Base-by-base conservation (phyloP, 1,140 invertebrate species). In the Cotesia typhae region DNA sequence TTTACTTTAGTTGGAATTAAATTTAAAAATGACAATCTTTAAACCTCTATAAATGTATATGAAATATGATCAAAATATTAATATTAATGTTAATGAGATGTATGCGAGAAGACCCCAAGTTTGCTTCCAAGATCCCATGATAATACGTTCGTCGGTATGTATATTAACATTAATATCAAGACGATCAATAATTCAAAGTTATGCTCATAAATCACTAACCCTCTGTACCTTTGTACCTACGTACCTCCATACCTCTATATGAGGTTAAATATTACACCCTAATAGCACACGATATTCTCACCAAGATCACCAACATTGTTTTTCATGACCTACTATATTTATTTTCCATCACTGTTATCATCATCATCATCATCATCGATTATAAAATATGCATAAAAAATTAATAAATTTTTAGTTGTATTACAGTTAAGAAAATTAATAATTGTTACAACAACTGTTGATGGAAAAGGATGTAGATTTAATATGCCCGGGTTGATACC, bases 141-240 rank as follows among this genome's bases (percentile, higher is more conserved):
- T 55, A 55, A 37, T 55, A 55, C 14, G 6, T 47, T 10, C 10
- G 12, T 38, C 20, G 20, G 10, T 66, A 10, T 14, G 6, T 52
- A 37, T 51, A 53, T 67, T 53, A 67, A 53, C 65, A 10, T 67
- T 67, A 67, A 67, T 67, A 53, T 53, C 20, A 28, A 67, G 28
- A 55, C 65, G 65, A 67, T 67, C 47, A 41, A 67, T 67, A 67
- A 67, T 67, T 67, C 51, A 67, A 55, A 38, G 28, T n/a, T 67
- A n/a, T 6, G 47, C 17, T 67, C 51, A 67, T 67, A 67, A 53
- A 53, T 67, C 28, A 67, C 65, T 17, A 55, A 6, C 9, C 37
- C 41, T 47, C 52, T 67, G 47, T 67, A 65, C 63, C 28, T 28
- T 28, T 28, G 28, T 28, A 28, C 28, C 28, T 28, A 28, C 28